Evolutionary conservation across 2,888 invertebrate genomes (phyloP), one percentile per base, ranked within the genome.

Genomic region (Melinaea menophilus): DNA sequence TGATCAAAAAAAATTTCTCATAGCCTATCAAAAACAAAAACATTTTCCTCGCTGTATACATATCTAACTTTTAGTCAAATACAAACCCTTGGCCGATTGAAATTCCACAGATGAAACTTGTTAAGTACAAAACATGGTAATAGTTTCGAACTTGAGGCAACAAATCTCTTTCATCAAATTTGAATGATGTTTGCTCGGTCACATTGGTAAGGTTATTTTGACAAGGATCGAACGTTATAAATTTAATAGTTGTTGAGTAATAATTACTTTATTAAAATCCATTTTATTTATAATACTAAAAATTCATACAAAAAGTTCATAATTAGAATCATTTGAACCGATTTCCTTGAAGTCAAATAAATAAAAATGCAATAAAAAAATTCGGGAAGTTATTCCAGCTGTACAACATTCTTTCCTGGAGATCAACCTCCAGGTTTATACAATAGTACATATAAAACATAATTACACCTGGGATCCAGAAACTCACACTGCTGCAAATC

Each of bases 381-480:
- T 1, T 22, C 22, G 22, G 22, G n/a, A 48, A n/a, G n/a, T n/a
- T n/a, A 58, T 5, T 71, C 55, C 22, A 96, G 96, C 96, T 94
- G 85, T 96, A 96, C 56, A 96, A 85, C 93, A 96, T 94, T 70
- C 96, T 91, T 79, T 96, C 96, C 80, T 96, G 96, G 4, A 96
- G 89, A 81, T 96, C 96, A 3, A 96, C 96, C 76, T 96, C 96
- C 79, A 94, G 92, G 81, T 96, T 96, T 77, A 96, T 96, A 84
- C 96, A 94, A 90, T 95, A 97, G 87, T 97, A 98, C 95, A 22
- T 22, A 22, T 22, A 95, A 72, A 97, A 93, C 97, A 97, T 98
- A 65, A 97, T 96, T 80, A 97, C 95, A 55, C 97, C 97, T 0
- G 97, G 97, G 68, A 97, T 94, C 97, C 97, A 98, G 84, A 97